These are phyloP conservation scores for Lontra canadensis DNA, from an alignment of 2,113 vertebrate genomes.

Conservation along the genomic window DNA sequence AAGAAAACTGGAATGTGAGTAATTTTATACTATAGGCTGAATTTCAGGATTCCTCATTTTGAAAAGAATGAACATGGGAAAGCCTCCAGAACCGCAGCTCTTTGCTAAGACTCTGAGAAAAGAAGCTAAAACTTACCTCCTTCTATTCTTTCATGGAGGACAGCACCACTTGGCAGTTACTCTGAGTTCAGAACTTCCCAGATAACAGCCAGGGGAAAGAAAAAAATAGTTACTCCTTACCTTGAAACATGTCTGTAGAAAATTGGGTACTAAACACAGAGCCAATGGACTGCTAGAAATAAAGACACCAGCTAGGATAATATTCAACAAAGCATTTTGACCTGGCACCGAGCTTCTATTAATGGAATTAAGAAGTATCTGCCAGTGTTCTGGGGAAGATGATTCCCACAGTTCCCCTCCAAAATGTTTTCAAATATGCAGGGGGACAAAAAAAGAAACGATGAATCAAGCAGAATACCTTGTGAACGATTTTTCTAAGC, in stretches of 20 bases:
- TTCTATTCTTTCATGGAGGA: not conserved
- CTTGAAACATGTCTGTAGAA: not conserved
- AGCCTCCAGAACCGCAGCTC: slow-evolving; percentile 62
- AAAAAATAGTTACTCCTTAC: not conserved
- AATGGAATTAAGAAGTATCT: slow-evolving; percentile 74
- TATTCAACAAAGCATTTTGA: slow-evolving; percentile 43
- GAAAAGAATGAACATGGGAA: slow-evolving; percentile 66
- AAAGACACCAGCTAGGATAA: not conserved
- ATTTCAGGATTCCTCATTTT: slow-evolving; percentile 67
- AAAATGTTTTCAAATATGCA: slow-evolving; percentile 56
- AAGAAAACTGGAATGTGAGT: slow-evolving; percentile 54
- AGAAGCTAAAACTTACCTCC: slow-evolving; percentile 1
- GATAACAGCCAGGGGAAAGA: not conserved
- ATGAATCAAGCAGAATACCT: slow-evolving; percentile 56
- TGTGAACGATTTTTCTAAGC: slow-evolving; percentile 44
- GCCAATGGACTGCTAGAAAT: slow-evolving; percentile 32
- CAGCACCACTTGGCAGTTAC: not conserved
- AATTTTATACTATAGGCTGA: slow-evolving; percentile 60
- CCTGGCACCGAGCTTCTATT: slow-evolving; percentile 62
- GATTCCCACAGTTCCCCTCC: slow-evolving; percentile 74
- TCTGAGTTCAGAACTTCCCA: not conserved
- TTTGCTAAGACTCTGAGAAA: slow-evolving; percentile 8
- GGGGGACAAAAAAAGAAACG: slow-evolving; percentile 22
- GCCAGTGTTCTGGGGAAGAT: slow-evolving; percentile 68
- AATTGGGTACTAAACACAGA: not conserved